phyloP scores from a whole-genome alignment of 2,888 invertebrate genomes.

The Zygothrica quintamaculata region DNA sequence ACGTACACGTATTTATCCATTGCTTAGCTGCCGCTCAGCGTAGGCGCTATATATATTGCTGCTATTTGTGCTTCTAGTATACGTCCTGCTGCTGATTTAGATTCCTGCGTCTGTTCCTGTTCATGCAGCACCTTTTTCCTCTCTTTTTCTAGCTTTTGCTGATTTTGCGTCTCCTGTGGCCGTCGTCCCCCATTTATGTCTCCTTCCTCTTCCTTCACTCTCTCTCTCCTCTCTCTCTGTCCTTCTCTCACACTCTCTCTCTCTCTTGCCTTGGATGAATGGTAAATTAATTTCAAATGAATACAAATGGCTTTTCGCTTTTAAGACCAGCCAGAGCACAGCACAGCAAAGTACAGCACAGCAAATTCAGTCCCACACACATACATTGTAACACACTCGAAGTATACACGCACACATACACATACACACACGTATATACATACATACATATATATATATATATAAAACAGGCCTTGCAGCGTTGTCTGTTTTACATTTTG shows the following conservation, averaged over 20 bases:
- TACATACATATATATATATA: conserved; percentile 7
- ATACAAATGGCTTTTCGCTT: conserved; percentile 81
- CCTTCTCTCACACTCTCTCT: no score
- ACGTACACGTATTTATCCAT: conserved; percentile 80
- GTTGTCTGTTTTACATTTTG: conserved; percentile 73
- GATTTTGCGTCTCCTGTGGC: conserved; percentile 60
- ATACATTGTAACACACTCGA: background rate
- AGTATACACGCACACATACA: background rate
- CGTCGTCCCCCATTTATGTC: no score
- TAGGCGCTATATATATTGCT: conserved; percentile 65
- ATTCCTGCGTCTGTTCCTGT: conserved; percentile 1
- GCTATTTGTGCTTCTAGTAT: conserved; percentile 13
- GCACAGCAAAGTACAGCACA: conserved; percentile 38
- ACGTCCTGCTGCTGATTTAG: conserved; percentile 11
- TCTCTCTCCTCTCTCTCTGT: no score
- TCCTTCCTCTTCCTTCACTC: no score
- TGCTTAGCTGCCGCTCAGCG: conserved; percentile 72
- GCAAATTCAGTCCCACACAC: conserved; percentile 33
- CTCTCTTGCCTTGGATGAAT: conserved; percentile 74
- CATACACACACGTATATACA: conserved; percentile 10
- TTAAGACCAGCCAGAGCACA: conserved; percentile 63
- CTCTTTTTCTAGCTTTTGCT: conserved; percentile 29
- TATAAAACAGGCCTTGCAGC: conserved; percentile 38
- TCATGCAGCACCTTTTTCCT: conserved; percentile 1
- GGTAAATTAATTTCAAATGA: conserved; percentile 80